phyloP scores from a whole-genome alignment of 2,888 invertebrate genomes.

The Dynastes hyllus region DNA sequence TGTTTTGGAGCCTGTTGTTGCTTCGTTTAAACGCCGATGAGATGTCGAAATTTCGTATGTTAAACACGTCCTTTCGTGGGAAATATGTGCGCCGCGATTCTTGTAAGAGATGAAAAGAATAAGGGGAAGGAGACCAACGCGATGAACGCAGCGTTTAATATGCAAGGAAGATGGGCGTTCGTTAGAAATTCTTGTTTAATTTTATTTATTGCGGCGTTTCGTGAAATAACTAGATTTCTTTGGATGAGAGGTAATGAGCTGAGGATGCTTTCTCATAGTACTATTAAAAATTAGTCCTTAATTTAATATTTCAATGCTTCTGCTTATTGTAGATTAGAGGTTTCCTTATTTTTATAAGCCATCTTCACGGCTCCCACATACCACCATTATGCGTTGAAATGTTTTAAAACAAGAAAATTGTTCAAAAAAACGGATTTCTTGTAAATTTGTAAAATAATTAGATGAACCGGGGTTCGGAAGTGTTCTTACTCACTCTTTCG shows the following conservation, averaged over 20 bases:
- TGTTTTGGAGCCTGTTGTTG: conserved; percentile 15
- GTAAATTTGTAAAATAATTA: too few relatives aligned
- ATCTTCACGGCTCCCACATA: too few relatives aligned
- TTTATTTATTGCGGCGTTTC: conserved; percentile 35
- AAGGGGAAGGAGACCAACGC: not conserved
- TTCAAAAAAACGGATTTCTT: too few relatives aligned
- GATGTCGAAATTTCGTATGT: conserved; percentile 40
- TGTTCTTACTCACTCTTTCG: too few relatives aligned
- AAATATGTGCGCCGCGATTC: conserved; percentile 19
- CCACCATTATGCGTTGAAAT: too few relatives aligned
- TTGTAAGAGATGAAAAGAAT: conserved; percentile 28
- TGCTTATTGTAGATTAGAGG: too few relatives aligned
- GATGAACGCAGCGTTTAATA: not conserved
- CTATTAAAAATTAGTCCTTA: too few relatives aligned
- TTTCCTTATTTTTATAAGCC: too few relatives aligned
- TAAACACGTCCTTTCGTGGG: conserved; percentile 15
- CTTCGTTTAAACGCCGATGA: conserved; percentile 10
- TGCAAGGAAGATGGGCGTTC: conserved; percentile 7
- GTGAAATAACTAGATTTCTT: conserved; percentile 18
- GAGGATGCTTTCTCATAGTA: too few relatives aligned
- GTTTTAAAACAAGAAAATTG: too few relatives aligned
- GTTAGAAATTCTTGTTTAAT: conserved; percentile 34
- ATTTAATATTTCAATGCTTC: too few relatives aligned
- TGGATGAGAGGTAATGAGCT: not conserved
- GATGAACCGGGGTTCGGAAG: too few relatives aligned